Conservation (phyloP, 2,888 invertebrate species). For the Chrysopilus asiliformis region DNA sequence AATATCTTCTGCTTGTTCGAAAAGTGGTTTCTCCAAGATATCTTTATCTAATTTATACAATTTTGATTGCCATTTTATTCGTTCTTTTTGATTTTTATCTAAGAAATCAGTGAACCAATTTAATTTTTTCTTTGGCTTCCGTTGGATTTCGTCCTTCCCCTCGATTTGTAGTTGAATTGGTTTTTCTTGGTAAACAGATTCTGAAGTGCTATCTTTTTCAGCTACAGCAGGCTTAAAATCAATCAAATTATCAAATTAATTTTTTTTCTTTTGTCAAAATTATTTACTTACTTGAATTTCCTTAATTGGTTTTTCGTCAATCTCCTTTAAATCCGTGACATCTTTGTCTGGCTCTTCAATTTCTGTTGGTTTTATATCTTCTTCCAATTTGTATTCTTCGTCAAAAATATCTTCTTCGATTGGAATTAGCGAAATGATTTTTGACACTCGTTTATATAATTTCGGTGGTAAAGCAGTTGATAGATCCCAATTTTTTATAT, state of each 20-base stretch:
- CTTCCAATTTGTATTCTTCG: constrained; percentile 17
- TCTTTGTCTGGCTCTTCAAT: constrained; percentile 14
- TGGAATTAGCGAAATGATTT: constrained; percentile 26
- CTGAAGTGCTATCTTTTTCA: no score
- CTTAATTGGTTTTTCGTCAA: constrained; percentile 4
- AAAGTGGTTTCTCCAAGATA: constrained; percentile 24
- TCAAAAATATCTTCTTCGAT: constrained; percentile 25
- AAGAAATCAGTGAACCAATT: constrained; percentile 29
- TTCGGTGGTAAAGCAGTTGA: constrained; percentile 25
- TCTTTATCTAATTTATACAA: constrained; percentile 23
- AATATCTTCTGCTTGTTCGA: constrained; percentile 32
- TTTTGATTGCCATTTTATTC: constrained; percentile 31
- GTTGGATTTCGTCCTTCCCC: constrained; percentile 21
- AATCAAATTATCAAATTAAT: no score
- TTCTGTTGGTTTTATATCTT: constrained; percentile 16
- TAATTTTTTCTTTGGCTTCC: constrained; percentile 17
- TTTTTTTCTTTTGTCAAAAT: not conserved
- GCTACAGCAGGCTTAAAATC: no score
- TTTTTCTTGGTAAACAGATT: no score
- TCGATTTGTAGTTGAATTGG: constrained; percentile 24
- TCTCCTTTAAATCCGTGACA: constrained; percentile 12
- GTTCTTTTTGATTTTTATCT: constrained; percentile 23
- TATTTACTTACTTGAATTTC: not conserved
- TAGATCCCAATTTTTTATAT: constrained; percentile 23
- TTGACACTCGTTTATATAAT: constrained; percentile 24